phyloP scores from a whole-genome alignment of 2,113 vertebrate genomes.

The Notechis scutatus region DNA sequence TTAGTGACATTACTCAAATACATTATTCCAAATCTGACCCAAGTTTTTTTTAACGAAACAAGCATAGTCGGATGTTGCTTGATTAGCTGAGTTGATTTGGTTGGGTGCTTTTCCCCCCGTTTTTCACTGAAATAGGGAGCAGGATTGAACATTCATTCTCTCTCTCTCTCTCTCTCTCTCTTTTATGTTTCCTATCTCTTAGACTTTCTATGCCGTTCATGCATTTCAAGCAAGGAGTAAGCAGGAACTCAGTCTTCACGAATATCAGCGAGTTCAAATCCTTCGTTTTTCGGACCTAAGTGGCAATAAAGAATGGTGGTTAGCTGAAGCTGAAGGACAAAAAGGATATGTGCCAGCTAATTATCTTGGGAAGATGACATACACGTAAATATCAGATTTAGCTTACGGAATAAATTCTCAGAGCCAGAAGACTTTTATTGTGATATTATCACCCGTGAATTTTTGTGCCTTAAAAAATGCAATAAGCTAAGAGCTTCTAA shows the following conservation, averaged over 20 bases:
- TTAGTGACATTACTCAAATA: background rate
- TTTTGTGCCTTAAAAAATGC: background rate
- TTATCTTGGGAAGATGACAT: conserved; percentile 96
- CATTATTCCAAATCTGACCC: background rate
- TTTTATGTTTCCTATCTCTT: conserved; percentile 31
- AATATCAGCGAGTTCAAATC: conserved; percentile 88
- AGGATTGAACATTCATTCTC: background rate
- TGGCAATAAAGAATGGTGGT: conserved; percentile 96
- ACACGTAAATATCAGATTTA: conserved; percentile 70
- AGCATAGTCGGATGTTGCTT: background rate
- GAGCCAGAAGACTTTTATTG: conserved; percentile 34
- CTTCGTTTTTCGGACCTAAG: conserved; percentile 87
- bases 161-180: too few species aligned
- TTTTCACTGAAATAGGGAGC: background rate
- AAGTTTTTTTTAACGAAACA: background rate
- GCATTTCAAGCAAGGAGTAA: conserved; percentile 90
- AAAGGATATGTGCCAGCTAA: conserved; percentile 93
- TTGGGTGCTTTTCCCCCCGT: background rate
- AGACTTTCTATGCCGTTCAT: conserved; percentile 93
- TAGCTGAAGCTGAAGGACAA: conserved; percentile 89
- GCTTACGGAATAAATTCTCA: background rate
- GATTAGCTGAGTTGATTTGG: background rate
- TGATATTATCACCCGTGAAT: background rate
- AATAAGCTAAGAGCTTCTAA: background rate
- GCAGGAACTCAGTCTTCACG: conserved; percentile 90